Percentiles rank a stretch among this genome's conserved stretches.
These are phyloP conservation scores for Poeciliopsis prolifica DNA, from an alignment of 2,113 vertebrate species.

Conservation along the genomic window DNA sequence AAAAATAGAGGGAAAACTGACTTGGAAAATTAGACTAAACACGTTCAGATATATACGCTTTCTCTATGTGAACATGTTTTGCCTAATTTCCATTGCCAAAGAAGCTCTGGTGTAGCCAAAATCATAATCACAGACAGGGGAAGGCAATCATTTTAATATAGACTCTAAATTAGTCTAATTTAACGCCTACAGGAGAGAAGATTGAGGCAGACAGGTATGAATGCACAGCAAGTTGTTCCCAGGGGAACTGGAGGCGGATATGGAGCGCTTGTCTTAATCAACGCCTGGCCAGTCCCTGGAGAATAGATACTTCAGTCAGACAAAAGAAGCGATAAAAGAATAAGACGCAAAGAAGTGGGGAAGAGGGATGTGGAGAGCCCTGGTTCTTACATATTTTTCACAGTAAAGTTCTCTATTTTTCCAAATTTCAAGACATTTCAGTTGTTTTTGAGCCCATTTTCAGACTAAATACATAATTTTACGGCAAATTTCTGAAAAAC, in stretches of 20 bases:
- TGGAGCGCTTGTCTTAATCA: constrained; percentile 57
- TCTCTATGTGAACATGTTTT: not conserved
- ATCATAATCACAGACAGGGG: not conserved
- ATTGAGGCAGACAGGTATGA: constrained; percentile 38
- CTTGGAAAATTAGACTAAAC: not conserved
- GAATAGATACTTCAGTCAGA: constrained; percentile 40
- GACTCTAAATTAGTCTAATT: constrained; percentile 36
- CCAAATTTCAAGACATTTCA: not conserved
- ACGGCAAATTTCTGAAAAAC: not conserved
- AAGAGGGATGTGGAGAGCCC: not conserved
- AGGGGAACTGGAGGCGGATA: constrained; percentile 37
- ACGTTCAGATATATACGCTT: not conserved
- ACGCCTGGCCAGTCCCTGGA: constrained; percentile 33
- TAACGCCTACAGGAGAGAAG: constrained; percentile 29
- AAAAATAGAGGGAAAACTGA: not conserved
- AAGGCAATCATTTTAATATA: constrained; percentile 9
- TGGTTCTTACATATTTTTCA: not conserved
- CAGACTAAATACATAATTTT: too few species aligned
- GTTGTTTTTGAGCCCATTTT: too few species aligned
- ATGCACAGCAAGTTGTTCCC: constrained; percentile 49
- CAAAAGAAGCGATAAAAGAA: constrained; percentile 10
- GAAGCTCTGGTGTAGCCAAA: not conserved
- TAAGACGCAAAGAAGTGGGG: not conserved
- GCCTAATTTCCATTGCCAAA: not conserved
- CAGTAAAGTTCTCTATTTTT: not conserved